Percentiles rank a stretch among this genome's conserved stretches.
phyloP scores from a whole-genome alignment of 2,888 invertebrate genomes.

The Lottia scabra region DNA sequence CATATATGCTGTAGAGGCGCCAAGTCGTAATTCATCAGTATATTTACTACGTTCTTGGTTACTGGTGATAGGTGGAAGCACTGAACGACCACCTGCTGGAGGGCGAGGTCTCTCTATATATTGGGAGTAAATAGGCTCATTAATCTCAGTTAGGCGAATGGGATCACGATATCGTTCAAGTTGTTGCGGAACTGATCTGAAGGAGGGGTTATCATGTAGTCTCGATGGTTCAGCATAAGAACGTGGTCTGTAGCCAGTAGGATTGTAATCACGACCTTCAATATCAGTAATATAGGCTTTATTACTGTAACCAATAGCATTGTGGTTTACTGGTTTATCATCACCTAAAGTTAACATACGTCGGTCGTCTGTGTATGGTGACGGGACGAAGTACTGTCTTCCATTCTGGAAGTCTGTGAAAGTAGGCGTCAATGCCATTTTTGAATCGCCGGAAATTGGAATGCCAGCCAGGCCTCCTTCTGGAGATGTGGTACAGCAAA shows the following conservation, averaged over 20 bases:
- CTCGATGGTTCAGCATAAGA: background rate
- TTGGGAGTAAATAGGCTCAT: background rate
- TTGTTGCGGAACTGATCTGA: background rate
- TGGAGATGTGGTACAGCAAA: background rate
- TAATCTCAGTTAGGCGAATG: background rate
- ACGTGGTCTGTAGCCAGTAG: background rate
- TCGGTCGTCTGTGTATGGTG: background rate
- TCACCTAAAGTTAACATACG: background rate
- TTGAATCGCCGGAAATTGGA: background rate
- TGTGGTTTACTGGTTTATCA: background rate
- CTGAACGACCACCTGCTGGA: background rate
- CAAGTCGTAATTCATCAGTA: background rate
- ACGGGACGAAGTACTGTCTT: background rate
- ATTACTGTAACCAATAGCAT: background rate
- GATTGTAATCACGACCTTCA: background rate
- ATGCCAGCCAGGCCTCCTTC: background rate
- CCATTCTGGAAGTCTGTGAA: background rate
- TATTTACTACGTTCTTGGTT: background rate
- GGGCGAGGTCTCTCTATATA: background rate
- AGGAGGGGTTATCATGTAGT: background rate
- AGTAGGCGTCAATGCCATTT: background rate
- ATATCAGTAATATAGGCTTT: background rate
- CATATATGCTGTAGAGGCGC: background rate
- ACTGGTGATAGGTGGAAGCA: background rate
- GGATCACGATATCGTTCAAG: background rate